Evolutionary conservation across 2,888 invertebrate species (phyloP).

Genomic region (Pseudanteris insignis): DNA sequence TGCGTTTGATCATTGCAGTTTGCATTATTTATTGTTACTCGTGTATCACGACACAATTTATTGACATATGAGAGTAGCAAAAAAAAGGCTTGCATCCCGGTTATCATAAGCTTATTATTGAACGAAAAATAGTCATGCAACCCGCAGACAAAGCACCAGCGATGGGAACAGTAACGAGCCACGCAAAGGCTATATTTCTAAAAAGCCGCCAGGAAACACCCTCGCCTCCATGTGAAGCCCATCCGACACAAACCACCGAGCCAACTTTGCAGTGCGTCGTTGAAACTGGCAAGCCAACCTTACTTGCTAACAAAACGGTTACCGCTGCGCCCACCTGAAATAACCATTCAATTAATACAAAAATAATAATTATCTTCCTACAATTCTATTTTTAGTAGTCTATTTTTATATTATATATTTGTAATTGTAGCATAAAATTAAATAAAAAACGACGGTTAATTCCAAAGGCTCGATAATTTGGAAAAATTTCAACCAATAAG

Average conservation of each 20-base stretch:
- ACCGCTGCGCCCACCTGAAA: conserved; percentile 85
- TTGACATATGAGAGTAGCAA: conserved; percentile 45
- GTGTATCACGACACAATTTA: conserved; percentile 25
- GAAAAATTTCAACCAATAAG: no score
- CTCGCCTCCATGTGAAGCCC: conserved; percentile 76
- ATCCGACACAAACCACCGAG: conserved; percentile 96
- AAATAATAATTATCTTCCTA: no score
- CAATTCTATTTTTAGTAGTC: no score
- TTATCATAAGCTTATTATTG: conserved; percentile 56
- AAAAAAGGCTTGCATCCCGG: conserved; percentile 20
- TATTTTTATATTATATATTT: no score
- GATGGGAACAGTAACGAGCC: conserved; percentile 97
- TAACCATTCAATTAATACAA: no score
- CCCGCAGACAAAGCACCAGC: conserved; percentile 86
- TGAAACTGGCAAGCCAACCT: conserved; percentile 95
- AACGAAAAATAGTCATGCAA: conserved; percentile 75
- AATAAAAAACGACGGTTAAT: no score
- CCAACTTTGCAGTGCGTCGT: conserved; percentile 99
- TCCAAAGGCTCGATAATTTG: no score
- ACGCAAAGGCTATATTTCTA: conserved; percentile 96
- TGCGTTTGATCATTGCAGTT: background rate
- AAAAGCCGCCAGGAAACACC: conserved; percentile 84
- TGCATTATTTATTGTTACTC: conserved; percentile 2
- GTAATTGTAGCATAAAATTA: no score
- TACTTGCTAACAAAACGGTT: conserved; percentile 95